Evolutionary conservation across 2,888 invertebrate species (phyloP).

Genomic region (Xanthostigma xanthostigma): DNA sequence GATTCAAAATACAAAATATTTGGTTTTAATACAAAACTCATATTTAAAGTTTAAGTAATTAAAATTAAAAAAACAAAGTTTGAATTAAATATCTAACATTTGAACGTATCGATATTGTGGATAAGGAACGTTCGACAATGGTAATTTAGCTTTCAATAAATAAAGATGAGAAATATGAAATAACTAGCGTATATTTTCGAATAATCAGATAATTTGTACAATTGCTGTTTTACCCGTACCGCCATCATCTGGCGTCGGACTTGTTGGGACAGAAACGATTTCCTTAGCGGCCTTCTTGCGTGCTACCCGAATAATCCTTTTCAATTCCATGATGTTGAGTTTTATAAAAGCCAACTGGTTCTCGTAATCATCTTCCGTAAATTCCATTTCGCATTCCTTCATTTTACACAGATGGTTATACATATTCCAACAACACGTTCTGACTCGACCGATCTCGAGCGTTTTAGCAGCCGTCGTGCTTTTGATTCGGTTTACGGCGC

Average conservation of each 20-base stretch:
- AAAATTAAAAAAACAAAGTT: too few relatives aligned
- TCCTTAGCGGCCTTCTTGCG: background rate
- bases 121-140: too few relatives aligned
- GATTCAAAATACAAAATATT: too few relatives aligned
- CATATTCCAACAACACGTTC: constrained; percentile 41
- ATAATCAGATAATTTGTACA: too few relatives aligned
- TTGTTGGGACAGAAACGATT: background rate
- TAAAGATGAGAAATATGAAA: too few relatives aligned
- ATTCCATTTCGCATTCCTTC: constrained; percentile 26
- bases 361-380: constrained; percentile 37
- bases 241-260: background rate
- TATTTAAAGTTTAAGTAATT: too few relatives aligned
- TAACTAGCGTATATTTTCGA: too few relatives aligned
- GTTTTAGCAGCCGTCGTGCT: constrained; percentile 36
- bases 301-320: constrained; percentile 1
- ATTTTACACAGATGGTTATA: constrained; percentile 46
- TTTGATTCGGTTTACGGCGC: constrained; percentile 41
- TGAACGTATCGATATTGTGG: too few relatives aligned
- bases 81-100: too few relatives aligned
- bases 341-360: constrained; percentile 45
- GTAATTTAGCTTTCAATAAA: too few relatives aligned
- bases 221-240: background rate
- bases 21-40: too few relatives aligned
- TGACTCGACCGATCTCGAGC: constrained; percentile 40
- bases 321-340: constrained; percentile 36